A percentile compares a stretch with the other conserved stretches of the same genome.
These are phyloP conservation scores for Dryococelus australis DNA, from an alignment of 2,888 invertebrate genomes.

Conservation along the genomic window DNA sequence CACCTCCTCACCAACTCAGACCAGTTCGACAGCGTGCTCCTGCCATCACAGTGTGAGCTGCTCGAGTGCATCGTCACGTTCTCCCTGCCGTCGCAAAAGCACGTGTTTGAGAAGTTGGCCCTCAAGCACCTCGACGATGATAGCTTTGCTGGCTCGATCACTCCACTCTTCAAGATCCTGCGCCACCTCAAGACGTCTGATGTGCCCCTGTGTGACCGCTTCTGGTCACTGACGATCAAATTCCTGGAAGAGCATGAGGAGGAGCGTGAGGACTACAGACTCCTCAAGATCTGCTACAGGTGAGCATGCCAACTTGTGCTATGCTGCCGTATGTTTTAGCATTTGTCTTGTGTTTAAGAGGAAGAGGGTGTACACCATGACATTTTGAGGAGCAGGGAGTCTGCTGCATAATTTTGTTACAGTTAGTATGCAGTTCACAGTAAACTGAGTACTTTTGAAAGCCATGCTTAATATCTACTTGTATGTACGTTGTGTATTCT, in stretches of 20 bases:
- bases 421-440: no score
- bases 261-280: constrained; percentile 52
- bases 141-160: constrained; percentile 51
- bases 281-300: constrained; percentile 60
- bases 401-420: no score
- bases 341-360: no score
- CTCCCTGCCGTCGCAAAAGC: constrained; percentile 58
- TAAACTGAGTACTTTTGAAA: no score
- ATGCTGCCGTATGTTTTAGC: no score
- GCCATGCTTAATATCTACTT: no score
- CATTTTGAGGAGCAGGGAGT: no score
- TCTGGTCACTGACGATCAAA: constrained; percentile 60
- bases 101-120: constrained; percentile 56
- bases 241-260: constrained; percentile 53
- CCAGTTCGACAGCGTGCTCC: constrained; percentile 48
- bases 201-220: constrained; percentile 57
- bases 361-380: no score
- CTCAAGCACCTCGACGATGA: constrained; percentile 50
- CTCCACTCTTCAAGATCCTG: constrained; percentile 59
- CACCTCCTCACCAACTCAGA: constrained; percentile 55
- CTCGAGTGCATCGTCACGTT: constrained; percentile 60
- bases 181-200: constrained; percentile 62
- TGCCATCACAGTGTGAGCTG: constrained; percentile 55
- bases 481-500: no score
- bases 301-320: neutral